Evolutionary conservation across 2,797 vertebrate species (phyloP).

Genomic region (Enteromius unitaeniatus): DNA sequence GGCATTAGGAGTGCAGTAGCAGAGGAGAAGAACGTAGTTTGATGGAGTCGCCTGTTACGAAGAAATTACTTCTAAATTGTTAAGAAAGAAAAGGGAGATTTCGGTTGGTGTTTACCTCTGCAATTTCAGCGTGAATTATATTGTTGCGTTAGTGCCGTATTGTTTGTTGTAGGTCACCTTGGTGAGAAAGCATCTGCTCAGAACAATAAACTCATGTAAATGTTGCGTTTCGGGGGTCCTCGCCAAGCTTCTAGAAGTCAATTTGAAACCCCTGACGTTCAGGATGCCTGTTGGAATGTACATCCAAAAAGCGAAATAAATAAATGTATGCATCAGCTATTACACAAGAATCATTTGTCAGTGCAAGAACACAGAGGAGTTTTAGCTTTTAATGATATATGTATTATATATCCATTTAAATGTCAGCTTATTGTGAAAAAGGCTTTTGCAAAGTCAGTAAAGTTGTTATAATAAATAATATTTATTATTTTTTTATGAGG

Average conservation of each 20-base stretch:
- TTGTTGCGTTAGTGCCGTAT: background rate
- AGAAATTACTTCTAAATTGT: constrained; percentile 45
- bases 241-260: background rate
- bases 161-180: constrained; percentile 37
- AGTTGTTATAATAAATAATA: background rate
- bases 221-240: constrained; percentile 14
- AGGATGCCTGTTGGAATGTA: background rate
- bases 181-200: constrained; percentile 14
- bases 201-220: constrained; percentile 16
- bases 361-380: background rate
- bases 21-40: constrained; percentile 12
- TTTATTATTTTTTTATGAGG: background rate
- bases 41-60: constrained; percentile 41
- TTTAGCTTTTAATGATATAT: constrained; percentile 4
- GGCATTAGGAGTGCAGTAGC: constrained; percentile 40
- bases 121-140: constrained; percentile 4
- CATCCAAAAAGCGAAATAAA: background rate
- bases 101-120: constrained; percentile 22
- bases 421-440: constrained; percentile 11
- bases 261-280: background rate
- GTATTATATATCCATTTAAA: background rate
- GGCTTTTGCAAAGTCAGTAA: constrained; percentile 2
- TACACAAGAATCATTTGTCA: background rate
- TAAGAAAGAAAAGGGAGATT: constrained; percentile 32
- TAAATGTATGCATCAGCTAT: background rate